phyloP scores from a whole-genome alignment of 2,888 invertebrate species.

The Aspidiotus rigidus region DNA sequence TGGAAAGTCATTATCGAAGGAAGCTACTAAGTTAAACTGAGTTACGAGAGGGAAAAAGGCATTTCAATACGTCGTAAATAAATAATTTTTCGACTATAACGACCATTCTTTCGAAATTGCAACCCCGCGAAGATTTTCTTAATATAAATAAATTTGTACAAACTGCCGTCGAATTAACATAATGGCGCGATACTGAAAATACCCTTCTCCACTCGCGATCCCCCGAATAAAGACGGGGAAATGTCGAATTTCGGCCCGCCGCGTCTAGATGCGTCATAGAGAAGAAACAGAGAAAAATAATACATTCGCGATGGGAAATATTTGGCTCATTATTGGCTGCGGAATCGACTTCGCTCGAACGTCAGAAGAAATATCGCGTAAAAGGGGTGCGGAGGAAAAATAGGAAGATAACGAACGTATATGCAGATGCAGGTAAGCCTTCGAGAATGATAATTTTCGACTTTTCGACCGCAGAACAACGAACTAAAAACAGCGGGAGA shows the following conservation, averaged over 20 bases:
- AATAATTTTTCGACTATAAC: conserved; percentile 2
- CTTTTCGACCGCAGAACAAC: background rate
- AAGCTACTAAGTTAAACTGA: no score
- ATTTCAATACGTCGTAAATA: background rate
- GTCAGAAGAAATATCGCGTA: background rate
- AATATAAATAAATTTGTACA: conserved; percentile 3
- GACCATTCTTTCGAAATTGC: background rate
- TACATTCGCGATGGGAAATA: background rate
- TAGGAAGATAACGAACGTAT: background rate
- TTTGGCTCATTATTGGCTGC: background rate
- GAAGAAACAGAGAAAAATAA: no score
- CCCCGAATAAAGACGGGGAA: no score
- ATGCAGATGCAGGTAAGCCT: conserved; percentile 1
- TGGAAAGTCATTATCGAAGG: background rate
- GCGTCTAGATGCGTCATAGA: no score
- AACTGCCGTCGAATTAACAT: conserved; percentile 4
- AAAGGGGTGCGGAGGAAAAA: background rate
- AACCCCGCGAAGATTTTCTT: background rate
- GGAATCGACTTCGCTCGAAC: background rate
- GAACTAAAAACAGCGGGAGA: no score
- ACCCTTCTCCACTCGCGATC: background rate
- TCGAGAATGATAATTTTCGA: conserved; percentile 4
- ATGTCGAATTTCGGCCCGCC: no score
- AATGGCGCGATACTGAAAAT: background rate
- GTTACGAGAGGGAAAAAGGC: background rate